These are phyloP conservation scores for Ammodramus savannarum DNA, from an alignment of 2,113 vertebrate genomes.

Conservation along the genomic window DNA sequence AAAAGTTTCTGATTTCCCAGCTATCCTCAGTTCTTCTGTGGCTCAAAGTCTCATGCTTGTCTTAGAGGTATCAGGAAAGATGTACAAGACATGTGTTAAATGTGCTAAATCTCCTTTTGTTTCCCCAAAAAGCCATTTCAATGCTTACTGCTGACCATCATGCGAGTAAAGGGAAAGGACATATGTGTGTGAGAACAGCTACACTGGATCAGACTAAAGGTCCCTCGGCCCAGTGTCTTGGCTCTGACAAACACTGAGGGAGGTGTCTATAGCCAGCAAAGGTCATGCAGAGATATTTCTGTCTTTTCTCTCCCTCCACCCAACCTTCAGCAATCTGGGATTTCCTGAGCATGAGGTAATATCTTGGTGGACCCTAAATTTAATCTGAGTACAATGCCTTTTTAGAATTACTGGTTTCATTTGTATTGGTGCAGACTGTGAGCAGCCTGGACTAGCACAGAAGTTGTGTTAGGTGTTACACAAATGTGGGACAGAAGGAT, in stretches of 20 bases:
- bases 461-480: neutral
- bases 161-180: neutral
- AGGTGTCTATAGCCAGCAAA: neutral
- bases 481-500: neutral
- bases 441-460: neutral
- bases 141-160: neutral
- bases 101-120: neutral
- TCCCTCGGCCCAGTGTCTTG: neutral
- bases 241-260: neutral
- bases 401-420: neutral
- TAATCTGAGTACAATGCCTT: neutral
- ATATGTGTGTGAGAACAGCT: accelerated
- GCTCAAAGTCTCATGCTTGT: neutral
- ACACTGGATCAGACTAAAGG: neutral
- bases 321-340: neutral
- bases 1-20: neutral
- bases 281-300: neutral
- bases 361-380: neutral
- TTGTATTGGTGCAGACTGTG: neutral
- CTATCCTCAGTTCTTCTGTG: neutral
- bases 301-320: neutral
- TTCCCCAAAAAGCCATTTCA: neutral
- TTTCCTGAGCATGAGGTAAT: neutral
- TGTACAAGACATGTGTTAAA: neutral
- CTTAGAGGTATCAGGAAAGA: neutral